Conservation (phyloP, 1,140 invertebrate genomes). For the Diachasma alloeum region DNA sequence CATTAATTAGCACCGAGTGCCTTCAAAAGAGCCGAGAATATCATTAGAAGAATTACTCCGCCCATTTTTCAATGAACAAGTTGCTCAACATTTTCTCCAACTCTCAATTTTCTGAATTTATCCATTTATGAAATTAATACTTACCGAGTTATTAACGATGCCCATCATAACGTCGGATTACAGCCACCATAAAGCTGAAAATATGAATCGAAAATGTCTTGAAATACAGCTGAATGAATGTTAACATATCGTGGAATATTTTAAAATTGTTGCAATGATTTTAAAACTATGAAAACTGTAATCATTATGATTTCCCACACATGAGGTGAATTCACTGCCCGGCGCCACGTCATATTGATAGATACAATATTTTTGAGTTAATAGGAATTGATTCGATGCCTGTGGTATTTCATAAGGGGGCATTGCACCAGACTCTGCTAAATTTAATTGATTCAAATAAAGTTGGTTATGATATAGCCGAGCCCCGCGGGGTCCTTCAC, state of each 20-base stretch:
- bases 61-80: background rate
- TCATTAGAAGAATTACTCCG: background rate
- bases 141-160: too few relatives aligned
- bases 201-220: too few relatives aligned
- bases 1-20: background rate
- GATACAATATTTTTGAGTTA: background rate
- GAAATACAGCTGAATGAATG: too few relatives aligned
- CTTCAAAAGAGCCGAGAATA: background rate
- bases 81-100: background rate
- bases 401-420: background rate
- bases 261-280: background rate
- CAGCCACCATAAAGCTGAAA: too few relatives aligned
- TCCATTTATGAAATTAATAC: too few relatives aligned
- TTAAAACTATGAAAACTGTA: background rate
- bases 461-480: constrained; percentile 26
- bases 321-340: too few relatives aligned
- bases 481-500: background rate
- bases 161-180: too few relatives aligned
- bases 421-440: background rate
- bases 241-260: too few relatives aligned
- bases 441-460: background rate
- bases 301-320: background rate
- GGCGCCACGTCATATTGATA: background rate
- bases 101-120: too few relatives aligned
- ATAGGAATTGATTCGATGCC: background rate